Base-by-base conservation (phyloP, 1,140 invertebrate genomes). In the Grapholita molesta region DNA sequence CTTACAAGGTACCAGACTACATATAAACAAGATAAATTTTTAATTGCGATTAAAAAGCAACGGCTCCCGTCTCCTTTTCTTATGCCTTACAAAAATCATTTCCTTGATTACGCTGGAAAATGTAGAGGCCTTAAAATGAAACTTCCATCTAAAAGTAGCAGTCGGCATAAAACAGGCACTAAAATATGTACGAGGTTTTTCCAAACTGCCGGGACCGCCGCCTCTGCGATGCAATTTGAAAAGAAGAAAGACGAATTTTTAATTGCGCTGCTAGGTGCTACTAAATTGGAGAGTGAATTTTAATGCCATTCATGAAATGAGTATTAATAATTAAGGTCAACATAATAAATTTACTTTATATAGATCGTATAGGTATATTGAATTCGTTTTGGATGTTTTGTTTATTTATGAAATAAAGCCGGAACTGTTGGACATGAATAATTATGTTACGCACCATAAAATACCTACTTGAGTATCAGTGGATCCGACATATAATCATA, bases 171-270 rank as follows among this genome's bases (percentile, higher is more conserved):
- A 57, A n/a, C 25, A n/a, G 12, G 11, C 25, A 28, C 55, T 57
- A 57, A 61, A 61, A 61, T 61, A 61, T 61, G 55, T 28, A 61
- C 5, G 24, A 61, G 21, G 55, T 28, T 28, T 61, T 61, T 61
- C 6, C 55, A 18, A 61, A 61, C 12, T 24, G 55, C 12, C 12
- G 25, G 6, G 55, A 12, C 25, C n/a, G 25, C 25, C n/a, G 55
- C 25, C 15, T 61, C 52, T 28, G 3, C 21, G 55, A 25, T 61
- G 55, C 55, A 61, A 30, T 61, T 61, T 30, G 5, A 30, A 61
- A 61, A 32, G 55, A 57, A 12, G 53, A 61, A 28, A 61, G 25
- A 61, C 21, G 25, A 32, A 32, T 28, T 61, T 52, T 61, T 61
- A 61, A 61, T 61, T 32, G 55, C 55, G 24, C 55, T 7, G 11